Evolutionary conservation across 30 jellyfish, hydroid and myxozoan species (phyloP).

Genomic region (Cassiopea xamachana): DNA sequence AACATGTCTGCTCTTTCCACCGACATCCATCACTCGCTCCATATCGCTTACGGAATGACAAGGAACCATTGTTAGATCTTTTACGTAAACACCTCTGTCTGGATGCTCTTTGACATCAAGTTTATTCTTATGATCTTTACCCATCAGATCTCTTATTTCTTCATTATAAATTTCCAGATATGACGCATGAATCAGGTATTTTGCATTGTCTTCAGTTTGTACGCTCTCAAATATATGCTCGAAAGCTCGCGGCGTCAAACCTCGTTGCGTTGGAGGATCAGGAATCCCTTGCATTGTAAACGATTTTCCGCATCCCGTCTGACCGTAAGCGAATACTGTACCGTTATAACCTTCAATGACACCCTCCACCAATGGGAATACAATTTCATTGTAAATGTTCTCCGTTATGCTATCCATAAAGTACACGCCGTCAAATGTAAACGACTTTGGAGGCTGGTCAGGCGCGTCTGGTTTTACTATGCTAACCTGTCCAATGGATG

Average conservation of each 20-base stretch:
- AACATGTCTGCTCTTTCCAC: slow-evolving; percentile 89
- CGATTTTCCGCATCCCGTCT: slow-evolving; percentile 98
- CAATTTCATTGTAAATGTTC: slow-evolving; percentile 89
- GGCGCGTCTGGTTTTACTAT: slow-evolving; percentile 81
- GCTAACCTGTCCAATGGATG: slow-evolving; percentile 88
- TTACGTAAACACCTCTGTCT: slow-evolving; percentile 92
- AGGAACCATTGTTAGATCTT: slow-evolving; percentile 87
- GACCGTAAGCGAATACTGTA: slow-evolving; percentile 97
- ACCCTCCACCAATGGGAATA: slow-evolving; percentile 95
- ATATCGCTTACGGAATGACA: slow-evolving; percentile 91
- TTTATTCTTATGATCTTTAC: slow-evolving; percentile 81
- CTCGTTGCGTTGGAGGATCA: slow-evolving; percentile 99
- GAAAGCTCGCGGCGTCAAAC: slow-evolving; percentile 97
- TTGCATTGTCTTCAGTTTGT: slow-evolving; percentile 92
- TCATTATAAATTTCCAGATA: slow-evolving; percentile 95
- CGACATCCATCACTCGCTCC: slow-evolving; percentile 97
- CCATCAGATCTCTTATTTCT: slow-evolving; percentile 91
- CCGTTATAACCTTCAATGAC: slow-evolving; percentile 98
- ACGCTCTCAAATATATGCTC: slow-evolving; percentile 98
- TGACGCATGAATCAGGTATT: slow-evolving; percentile 91
- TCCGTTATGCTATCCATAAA: slow-evolving; percentile 92
- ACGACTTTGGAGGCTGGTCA: slow-evolving; percentile 89
- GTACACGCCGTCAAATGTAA: slow-evolving; percentile 96
- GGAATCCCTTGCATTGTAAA: slow-evolving; percentile 97
- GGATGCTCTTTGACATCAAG: slow-evolving; percentile 97